A percentile compares a stretch with the other conserved stretches of the same genome.
Evolutionary conservation across 2,113 vertebrate genomes (phyloP).

Genomic region (Tupaia tana): DNA sequence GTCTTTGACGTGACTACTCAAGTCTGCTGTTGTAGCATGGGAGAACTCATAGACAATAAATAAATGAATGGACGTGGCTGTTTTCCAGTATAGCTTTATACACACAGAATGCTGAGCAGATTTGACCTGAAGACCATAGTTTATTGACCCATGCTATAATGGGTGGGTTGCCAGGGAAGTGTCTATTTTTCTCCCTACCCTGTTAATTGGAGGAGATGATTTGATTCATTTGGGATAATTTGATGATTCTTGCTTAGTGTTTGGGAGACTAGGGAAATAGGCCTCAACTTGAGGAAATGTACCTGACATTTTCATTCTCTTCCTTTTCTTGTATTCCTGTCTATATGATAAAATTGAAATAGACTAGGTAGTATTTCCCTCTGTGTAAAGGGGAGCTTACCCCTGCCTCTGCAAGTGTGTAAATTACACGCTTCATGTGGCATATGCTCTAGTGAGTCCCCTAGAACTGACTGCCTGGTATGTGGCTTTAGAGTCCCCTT

Average conservation of each 20-base stretch:
- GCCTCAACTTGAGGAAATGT: background rate
- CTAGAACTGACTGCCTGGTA: background rate
- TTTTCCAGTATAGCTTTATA: background rate
- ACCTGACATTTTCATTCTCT: background rate
- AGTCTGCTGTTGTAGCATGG: background rate
- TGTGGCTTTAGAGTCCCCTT: too few species aligned
- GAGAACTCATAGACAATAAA: background rate
- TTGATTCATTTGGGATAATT: background rate
- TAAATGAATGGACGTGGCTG: background rate
- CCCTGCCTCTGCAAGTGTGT: background rate
- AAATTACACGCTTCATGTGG: too few species aligned
- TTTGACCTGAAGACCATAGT: background rate
- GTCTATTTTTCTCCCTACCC: background rate
- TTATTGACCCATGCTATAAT: background rate
- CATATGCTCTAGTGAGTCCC: background rate
- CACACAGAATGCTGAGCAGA: background rate
- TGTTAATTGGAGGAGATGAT: background rate
- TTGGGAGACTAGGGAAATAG: background rate
- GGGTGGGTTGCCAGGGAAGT: background rate
- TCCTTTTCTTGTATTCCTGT: background rate
- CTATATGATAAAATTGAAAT: background rate
- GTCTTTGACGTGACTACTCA: background rate
- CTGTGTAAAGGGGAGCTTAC: background rate
- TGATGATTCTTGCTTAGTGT: background rate
- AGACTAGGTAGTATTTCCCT: background rate